These are phyloP conservation scores for Halyomorpha halys DNA, from an alignment of 1,140 invertebrate genomes.

Conservation along the genomic window DNA sequence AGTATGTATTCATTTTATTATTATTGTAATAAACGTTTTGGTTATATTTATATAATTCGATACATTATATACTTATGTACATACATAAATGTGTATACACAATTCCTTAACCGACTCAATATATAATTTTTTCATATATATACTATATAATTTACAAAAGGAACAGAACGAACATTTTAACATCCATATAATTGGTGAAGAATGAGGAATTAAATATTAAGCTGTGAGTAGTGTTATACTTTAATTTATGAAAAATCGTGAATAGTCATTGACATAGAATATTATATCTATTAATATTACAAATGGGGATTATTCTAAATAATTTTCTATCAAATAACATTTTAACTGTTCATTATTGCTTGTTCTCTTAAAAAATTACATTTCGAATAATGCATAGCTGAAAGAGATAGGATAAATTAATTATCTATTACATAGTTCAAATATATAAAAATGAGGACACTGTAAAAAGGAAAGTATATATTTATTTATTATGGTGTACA, in stretches of 20 bases:
- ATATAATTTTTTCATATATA: neutral
- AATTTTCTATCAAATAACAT: too few relatives aligned
- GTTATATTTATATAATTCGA: conserved; percentile 18
- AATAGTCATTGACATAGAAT: too few relatives aligned
- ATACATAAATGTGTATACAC: conserved; percentile 18
- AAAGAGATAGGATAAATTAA: too few relatives aligned
- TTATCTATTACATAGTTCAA: too few relatives aligned
- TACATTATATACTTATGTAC: conserved; percentile 12
- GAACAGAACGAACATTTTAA: conserved; percentile 20
- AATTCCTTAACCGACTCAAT: conserved; percentile 13
- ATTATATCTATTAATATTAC: too few relatives aligned
- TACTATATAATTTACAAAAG: conserved; percentile 9
- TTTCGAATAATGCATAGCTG: too few relatives aligned
- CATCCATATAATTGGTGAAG: conserved; percentile 2
- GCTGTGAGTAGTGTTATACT: neutral
- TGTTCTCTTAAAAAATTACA: too few relatives aligned
- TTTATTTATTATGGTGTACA: neutral
- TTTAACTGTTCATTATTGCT: too few relatives aligned
- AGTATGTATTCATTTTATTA: conserved; percentile 12
- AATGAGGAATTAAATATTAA: neutral
- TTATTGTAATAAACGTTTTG: conserved; percentile 17
- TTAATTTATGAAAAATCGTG: too few relatives aligned
- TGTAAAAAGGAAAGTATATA: neutral
- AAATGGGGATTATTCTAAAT: too few relatives aligned
- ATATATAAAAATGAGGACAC: too few relatives aligned